phyloP scores from a whole-genome alignment of 2,888 invertebrate genomes.

The Eumacrocentrus americanus region DNA sequence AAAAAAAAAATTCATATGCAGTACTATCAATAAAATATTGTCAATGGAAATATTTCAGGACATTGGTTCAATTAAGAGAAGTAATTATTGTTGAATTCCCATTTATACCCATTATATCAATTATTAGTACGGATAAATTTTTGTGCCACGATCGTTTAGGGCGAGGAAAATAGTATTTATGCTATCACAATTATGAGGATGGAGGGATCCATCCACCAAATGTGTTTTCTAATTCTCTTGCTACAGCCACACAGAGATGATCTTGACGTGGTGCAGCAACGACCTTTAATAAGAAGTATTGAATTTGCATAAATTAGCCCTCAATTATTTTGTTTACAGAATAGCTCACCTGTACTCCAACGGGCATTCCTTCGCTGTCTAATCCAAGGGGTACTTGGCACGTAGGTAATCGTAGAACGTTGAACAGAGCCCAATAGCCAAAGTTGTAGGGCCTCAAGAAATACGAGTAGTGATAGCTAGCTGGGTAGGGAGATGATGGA shows the following conservation, averaged over 20 bases:
- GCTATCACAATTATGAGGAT: constrained; percentile 43
- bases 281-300: constrained; percentile 56
- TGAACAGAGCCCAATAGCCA: constrained; percentile 84
- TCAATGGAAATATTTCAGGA: too few species aligned
- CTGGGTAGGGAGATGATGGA: constrained; percentile 79
- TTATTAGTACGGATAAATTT: too few species aligned
- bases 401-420: constrained; percentile 80
- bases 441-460: constrained; percentile 82
- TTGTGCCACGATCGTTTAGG: too few species aligned
- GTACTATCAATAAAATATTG: too few species aligned
- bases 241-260: constrained; percentile 76
- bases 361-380: constrained; percentile 72
- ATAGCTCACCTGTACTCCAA: constrained; percentile 74
- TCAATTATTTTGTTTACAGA: constrained; percentile 2
- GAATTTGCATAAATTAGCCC: constrained; percentile 12
- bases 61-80: too few species aligned
- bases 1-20: too few species aligned
- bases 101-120: too few species aligned
- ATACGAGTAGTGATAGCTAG: constrained; percentile 82
- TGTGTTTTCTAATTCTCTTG: constrained; percentile 70
- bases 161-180: too few species aligned
- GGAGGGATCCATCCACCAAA: constrained; percentile 78
- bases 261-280: constrained; percentile 75
- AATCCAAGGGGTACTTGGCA: constrained; percentile 87
- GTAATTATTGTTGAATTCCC: too few species aligned